Percentiles rank a stretch among this genome's conserved stretches.
These are phyloP conservation scores for Thalassarche chlororhynchos DNA, from an alignment of 2,113 vertebrate species.

Conservation along the genomic window DNA sequence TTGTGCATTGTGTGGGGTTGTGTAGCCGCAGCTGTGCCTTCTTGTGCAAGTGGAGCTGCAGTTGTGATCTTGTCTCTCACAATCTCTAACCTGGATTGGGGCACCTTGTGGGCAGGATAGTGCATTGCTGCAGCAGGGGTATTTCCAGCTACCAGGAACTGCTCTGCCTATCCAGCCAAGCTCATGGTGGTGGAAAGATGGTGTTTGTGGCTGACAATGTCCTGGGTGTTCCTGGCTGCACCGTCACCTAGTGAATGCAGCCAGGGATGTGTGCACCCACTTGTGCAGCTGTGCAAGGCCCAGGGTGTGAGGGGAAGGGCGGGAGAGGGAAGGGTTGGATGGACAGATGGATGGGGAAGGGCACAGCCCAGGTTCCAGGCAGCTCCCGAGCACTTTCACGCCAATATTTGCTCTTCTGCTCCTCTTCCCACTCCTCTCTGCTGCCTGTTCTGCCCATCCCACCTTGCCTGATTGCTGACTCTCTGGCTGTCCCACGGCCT, in stretches of 20 bases:
- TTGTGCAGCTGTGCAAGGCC: neutral
- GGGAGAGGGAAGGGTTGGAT: neutral
- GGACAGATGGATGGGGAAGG: neutral
- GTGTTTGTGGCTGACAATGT: neutral
- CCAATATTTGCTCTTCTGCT: slow-evolving; percentile 31
- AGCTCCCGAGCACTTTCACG: neutral
- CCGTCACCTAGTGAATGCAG: neutral
- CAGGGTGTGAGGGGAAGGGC: neutral
- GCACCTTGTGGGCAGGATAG: neutral
- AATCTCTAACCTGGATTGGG: neutral
- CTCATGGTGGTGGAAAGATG: neutral
- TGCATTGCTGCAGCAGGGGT: neutral
- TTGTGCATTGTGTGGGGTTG: neutral
- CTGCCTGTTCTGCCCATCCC: neutral
- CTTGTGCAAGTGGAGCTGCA: neutral
- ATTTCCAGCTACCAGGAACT: neutral
- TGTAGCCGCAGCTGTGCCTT: neutral
- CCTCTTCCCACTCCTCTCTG: slow-evolving; percentile 20
- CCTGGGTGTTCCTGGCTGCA: neutral
- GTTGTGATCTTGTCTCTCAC: neutral
- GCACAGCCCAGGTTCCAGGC: neutral
- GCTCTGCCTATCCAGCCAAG: neutral
- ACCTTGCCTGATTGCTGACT: neutral
- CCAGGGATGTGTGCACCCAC: neutral
- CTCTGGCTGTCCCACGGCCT: slow-evolving; percentile 23